These are phyloP conservation scores for Himalopsyche kuldschensis DNA, from an alignment of 2,888 invertebrate species.

Conservation along the genomic window DNA sequence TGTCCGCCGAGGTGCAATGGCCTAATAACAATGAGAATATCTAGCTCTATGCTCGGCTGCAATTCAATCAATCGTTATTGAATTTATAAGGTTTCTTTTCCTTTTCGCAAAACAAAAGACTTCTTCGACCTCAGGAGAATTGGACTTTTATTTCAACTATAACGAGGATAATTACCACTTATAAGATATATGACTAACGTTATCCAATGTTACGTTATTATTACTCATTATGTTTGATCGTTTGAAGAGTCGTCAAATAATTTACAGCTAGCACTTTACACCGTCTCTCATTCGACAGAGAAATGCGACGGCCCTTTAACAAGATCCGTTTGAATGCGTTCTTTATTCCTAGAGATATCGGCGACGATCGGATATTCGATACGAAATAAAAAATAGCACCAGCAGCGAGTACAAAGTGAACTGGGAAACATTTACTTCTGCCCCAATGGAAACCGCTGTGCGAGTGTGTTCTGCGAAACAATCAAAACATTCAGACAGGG, in stretches of 20 bases:
- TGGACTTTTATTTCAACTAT: no score
- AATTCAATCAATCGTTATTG: not conserved
- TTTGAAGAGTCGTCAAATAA: not conserved
- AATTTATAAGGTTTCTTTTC: not conserved
- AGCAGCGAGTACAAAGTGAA: not conserved
- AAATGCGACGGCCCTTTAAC: not conserved
- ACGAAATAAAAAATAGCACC: not conserved
- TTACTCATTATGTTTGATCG: not conserved
- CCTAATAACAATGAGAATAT: not conserved
- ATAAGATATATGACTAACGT: no score
- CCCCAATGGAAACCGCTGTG: not conserved
- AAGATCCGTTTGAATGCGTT: not conserved
- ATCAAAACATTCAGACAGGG: not conserved
- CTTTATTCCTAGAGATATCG: not conserved
- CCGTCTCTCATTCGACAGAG: not conserved
- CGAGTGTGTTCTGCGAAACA: not conserved
- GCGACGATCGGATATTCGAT: not conserved
- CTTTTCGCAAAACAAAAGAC: not conserved
- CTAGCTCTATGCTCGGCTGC: not conserved
- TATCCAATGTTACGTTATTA: no score
- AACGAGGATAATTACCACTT: no score
- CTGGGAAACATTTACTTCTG: not conserved
- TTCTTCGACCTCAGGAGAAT: no score
- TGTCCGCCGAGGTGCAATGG: not conserved
- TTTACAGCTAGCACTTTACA: not conserved